Conservation (phyloP, 2,113 vertebrate species). For the Sapayoa aenigma region DNA sequence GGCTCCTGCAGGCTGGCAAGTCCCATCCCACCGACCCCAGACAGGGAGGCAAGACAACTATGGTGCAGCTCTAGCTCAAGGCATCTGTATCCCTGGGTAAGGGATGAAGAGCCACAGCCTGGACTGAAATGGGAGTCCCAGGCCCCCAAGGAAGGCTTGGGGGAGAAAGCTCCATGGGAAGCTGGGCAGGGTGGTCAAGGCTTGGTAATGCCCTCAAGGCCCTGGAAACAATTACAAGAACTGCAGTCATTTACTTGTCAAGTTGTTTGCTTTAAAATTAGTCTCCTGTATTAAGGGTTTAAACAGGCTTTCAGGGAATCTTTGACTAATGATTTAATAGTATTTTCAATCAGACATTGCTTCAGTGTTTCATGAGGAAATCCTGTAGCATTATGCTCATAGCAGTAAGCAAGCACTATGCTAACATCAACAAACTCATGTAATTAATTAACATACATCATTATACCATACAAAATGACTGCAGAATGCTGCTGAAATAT, state of each 20-base stretch:
- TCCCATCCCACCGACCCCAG: not conserved
- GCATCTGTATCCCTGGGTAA: fast-evolving
- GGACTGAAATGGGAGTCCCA: not conserved
- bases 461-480: not conserved
- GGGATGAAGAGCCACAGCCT: not conserved
- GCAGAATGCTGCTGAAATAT: not conserved
- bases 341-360: not conserved
- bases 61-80: not conserved
- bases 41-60: not conserved
- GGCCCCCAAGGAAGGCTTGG: fast-evolving
- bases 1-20: not conserved
- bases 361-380: not conserved
- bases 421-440: not conserved
- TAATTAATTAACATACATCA: not conserved
- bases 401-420: not conserved
- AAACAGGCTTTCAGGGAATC: not conserved
- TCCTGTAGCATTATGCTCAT: not conserved
- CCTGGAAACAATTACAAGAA: not conserved
- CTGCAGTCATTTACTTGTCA: not conserved
- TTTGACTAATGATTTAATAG: not conserved
- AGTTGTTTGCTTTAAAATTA: not conserved
- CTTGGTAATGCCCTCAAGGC: not conserved
- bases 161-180: not conserved
- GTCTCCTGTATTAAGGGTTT: not conserved
- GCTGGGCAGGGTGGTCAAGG: not conserved